Base-by-base conservation (phyloP, 2,113 vertebrate genomes). In the Mesitornis unicolor region DNA sequence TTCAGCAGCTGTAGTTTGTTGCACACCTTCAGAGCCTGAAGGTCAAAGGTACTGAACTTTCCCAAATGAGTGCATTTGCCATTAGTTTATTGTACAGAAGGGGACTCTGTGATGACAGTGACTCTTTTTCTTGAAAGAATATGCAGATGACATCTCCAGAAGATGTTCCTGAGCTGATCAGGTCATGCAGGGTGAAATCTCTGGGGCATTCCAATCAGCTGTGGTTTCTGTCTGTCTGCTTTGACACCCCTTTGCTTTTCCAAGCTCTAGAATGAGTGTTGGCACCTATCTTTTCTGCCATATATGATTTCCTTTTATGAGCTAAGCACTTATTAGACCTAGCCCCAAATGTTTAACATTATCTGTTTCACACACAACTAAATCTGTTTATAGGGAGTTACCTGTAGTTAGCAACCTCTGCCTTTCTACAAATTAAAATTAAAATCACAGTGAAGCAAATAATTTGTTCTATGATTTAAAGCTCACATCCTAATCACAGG, bases 391-490 rank as follows among this genome's bases (percentile, higher is more conserved):
- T 20, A 84, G 48, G 35, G 40, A 87, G 17, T 43, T 84, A 81
- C 14, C 11, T 53, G 8, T n/a, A 63, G 64, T 35, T 54, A 88
- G 33, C 20, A 88, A 63, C 21, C 8, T 78, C 33, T 9, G 5
- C 60, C 56, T 78, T 82, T 79, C 53, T 91, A 45, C 67, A 94
- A 87, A 76, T 79, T 87, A 78, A 89, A 95, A 87, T 48, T 63
- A 79, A 29, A 64, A 88, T 43, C 26, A 60, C 29, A 75, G 24
- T 56, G 75, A 81, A 87, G 36, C 28, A 91, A 89, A 91, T 63
- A 68, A 61, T 82, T 56, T 84, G n/a, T 60, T 82, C 57, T 48
- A 24, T 29, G 36, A 89, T 61, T 79, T 60, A 79, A 93, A 93
- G 48, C 17, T 21, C 1, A 2, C 8, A 81, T 94, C 40, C 81